phyloP scores from a whole-genome alignment of 2,113 vertebrate species.

The Danionella cerebrum region DNA sequence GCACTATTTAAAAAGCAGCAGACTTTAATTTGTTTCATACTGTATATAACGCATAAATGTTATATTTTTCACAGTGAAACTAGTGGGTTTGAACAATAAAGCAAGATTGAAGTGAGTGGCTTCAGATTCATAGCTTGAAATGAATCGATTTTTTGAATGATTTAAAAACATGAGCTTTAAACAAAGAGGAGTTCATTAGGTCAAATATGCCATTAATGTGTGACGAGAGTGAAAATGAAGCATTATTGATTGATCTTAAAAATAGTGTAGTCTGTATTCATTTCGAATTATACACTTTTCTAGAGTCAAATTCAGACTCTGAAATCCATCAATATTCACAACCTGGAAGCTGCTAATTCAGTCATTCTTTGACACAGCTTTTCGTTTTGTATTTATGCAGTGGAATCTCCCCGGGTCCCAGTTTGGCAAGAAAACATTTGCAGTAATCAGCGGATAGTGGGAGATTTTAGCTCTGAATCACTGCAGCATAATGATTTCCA shows the following conservation, averaged over 20 bases:
- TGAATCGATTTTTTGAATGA: neutral
- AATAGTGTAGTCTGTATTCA: neutral
- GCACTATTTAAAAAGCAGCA: conserved; percentile 44
- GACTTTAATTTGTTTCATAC: conserved; percentile 36
- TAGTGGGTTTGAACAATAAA: neutral
- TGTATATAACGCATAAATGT: conserved; percentile 45
- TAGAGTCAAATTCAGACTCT: neutral
- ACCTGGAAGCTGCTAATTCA: conserved; percentile 3
- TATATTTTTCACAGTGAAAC: conserved; percentile 25
- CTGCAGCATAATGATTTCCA: conserved; percentile 2
- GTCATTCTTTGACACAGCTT: conserved; percentile 2
- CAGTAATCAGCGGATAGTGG: conserved; percentile 4
- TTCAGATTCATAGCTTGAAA: neutral
- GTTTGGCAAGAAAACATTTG: conserved; percentile 7
- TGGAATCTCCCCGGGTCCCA: neutral
- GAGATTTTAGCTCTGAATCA: conserved; percentile 16
- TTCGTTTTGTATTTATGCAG: conserved; percentile 20
- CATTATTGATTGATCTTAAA: neutral
- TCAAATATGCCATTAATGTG: neutral
- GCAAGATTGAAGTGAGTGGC: conserved; percentile 1
- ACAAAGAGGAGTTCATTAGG: neutral
- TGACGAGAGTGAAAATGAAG: neutral
- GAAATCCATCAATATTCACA: conserved; percentile 11
- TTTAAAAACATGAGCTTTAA: neutral
- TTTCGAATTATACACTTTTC: neutral